These are phyloP conservation scores for Abramis brama DNA, from an alignment of 2,113 vertebrate genomes.

Conservation along the genomic window DNA sequence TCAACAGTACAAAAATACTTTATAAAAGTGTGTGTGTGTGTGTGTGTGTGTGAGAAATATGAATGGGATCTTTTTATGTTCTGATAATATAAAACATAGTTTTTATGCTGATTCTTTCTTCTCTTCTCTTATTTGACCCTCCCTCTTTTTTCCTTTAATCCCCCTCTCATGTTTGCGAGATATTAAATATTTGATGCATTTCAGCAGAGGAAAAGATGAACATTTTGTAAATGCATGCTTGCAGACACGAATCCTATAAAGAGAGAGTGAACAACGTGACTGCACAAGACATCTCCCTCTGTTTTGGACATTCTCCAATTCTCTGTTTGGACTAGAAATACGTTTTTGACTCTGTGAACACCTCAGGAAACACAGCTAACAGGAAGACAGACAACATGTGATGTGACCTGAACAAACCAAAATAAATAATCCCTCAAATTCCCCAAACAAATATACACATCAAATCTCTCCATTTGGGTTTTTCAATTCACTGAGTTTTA, in stretches of 20 bases:
- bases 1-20: background rate
- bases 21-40: too few species aligned
- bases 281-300: background rate
- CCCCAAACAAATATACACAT: constrained; percentile 14
- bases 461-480: constrained; percentile 2
- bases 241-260: background rate
- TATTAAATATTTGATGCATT: background rate
- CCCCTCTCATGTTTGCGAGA: background rate
- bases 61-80: too few species aligned
- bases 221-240: background rate
- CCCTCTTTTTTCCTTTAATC: too few species aligned
- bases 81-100: too few species aligned
- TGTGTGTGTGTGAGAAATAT: too few species aligned
- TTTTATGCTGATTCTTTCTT: too few species aligned
- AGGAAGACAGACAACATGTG: constrained; percentile 19
- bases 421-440: background rate
- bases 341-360: background rate
- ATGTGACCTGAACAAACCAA: constrained; percentile 5
- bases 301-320: background rate
- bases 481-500: constrained; percentile 13
- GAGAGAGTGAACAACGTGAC: background rate
- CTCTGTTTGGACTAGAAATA: background rate
- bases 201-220: background rate
- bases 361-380: constrained; percentile 19
- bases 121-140: too few species aligned